Percentiles rank a stretch among this genome's conserved stretches.
These are phyloP conservation scores for Perognathus longimembris DNA, from an alignment of 2,113 vertebrate species.

Conservation along the genomic window DNA sequence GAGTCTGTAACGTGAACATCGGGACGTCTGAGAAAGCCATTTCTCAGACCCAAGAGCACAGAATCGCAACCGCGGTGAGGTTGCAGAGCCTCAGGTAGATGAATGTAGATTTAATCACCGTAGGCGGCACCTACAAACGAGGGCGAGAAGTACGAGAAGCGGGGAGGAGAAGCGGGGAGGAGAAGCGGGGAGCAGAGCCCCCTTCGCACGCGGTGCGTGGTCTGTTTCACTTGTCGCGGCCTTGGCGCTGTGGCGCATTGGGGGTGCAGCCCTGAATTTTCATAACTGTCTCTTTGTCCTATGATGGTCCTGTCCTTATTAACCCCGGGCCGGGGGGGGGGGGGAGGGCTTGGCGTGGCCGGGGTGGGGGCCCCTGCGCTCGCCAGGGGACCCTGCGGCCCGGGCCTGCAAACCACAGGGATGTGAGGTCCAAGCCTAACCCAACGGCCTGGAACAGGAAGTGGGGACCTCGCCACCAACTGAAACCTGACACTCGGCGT, in stretches of 20 bases:
- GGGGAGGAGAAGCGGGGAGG: neutral
- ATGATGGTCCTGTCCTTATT: neutral
- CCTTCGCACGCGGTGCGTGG: neutral
- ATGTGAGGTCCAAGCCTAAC: neutral
- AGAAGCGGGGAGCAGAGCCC: neutral
- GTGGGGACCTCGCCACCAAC: constrained; percentile 55
- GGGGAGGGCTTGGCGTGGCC: too few species aligned
- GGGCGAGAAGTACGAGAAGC: neutral
- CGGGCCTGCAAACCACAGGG: neutral
- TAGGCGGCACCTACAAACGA: neutral
- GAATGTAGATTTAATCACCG: neutral
- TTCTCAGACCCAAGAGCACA: constrained; percentile 8
- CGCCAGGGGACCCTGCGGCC: neutral
- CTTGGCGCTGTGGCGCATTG: neutral
- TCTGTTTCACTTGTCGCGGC: neutral
- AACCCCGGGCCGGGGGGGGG: neutral
- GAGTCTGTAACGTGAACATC: neutral
- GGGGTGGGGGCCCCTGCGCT: too few species aligned
- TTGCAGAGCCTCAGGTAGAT: neutral
- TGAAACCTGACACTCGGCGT: constrained; percentile 48
- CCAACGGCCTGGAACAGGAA: constrained; percentile 60
- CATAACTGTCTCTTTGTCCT: neutral
- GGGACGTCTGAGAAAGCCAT: neutral
- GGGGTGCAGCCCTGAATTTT: neutral
- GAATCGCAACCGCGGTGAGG: neutral